phyloP scores from a whole-genome alignment of 2,113 vertebrate genomes.

The Laticauda laticaudata region DNA sequence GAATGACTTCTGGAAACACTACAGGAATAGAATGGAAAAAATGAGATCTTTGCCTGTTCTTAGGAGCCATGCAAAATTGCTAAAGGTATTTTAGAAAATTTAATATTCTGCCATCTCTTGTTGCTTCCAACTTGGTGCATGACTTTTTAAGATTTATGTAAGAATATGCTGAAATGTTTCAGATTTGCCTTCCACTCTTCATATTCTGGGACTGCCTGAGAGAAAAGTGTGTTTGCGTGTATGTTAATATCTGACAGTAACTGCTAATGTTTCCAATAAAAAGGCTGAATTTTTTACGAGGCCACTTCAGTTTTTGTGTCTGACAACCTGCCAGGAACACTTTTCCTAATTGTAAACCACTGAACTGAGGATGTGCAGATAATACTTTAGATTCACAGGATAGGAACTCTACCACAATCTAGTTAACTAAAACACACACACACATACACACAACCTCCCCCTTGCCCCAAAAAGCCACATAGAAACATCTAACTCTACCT shows the following conservation, averaged over 20 bases:
- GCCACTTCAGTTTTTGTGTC: background rate
- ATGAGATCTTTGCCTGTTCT: background rate
- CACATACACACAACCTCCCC: background rate
- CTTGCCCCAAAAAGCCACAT: background rate
- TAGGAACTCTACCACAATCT: background rate
- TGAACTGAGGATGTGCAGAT: background rate
- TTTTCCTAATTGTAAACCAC: background rate
- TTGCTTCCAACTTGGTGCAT: conserved; percentile 65
- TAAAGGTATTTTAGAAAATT: conserved; percentile 13
- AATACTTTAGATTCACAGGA: background rate
- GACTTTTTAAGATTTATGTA: conserved; percentile 77
- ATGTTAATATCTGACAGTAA: conserved; percentile 64
- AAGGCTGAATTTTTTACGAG: conserved; percentile 49
- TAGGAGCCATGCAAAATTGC: conserved; percentile 20
- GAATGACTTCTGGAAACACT: background rate
- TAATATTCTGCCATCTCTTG: conserved; percentile 25
- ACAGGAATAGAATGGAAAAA: conserved; percentile 9
- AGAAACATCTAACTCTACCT: background rate
- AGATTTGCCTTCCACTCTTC: conserved; percentile 42
- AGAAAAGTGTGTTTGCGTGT: background rate
- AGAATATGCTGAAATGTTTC: conserved; percentile 68
- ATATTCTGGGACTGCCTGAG: background rate
- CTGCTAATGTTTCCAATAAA: conserved; percentile 70
- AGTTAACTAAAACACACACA: background rate
- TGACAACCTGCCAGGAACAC: background rate